phyloP scores from a whole-genome alignment of 2,888 invertebrate genomes.

The Monochamus alternatus region DNA sequence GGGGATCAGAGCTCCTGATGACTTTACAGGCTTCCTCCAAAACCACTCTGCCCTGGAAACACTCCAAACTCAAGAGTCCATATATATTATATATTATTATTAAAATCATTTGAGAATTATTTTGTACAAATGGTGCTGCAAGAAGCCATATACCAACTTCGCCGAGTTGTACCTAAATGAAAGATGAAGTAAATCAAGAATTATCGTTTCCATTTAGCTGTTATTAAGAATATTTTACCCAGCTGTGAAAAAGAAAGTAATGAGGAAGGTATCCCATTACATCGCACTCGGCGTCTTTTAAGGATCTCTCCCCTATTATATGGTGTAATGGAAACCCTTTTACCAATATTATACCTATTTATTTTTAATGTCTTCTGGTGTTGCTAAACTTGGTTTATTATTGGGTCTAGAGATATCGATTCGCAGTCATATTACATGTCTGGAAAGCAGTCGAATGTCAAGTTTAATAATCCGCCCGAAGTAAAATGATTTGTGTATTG shows the following conservation, averaged over 20 bases:
- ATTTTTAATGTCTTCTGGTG: constrained; percentile 5
- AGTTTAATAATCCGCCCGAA: constrained; percentile 6
- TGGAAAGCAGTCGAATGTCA: not conserved
- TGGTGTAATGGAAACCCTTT: constrained; percentile 10
- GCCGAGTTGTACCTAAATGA: not conserved
- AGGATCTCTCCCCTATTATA: not conserved
- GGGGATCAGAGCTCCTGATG: too few relatives aligned
- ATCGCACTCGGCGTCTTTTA: not conserved
- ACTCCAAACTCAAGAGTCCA: too few relatives aligned
- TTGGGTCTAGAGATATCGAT: constrained; percentile 2
- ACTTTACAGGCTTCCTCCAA: too few relatives aligned
- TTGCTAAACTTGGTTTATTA: not conserved
- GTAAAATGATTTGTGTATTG: constrained; percentile 19
- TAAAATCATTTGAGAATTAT: too few relatives aligned
- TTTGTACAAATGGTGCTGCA: too few relatives aligned
- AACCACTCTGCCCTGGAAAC: too few relatives aligned
- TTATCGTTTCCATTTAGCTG: constrained; percentile 3
- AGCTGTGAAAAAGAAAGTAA: not conserved
- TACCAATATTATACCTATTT: not conserved
- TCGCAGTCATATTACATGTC: not conserved
- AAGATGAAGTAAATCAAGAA: constrained; percentile 1
- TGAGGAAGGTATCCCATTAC: not conserved
- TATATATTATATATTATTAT: too few relatives aligned
- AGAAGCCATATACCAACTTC: too few relatives aligned
- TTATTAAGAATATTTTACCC: not conserved